These are phyloP conservation scores for Oncorhynchus masou DNA, from an alignment of 2,113 vertebrate genomes.

Conservation along the genomic window DNA sequence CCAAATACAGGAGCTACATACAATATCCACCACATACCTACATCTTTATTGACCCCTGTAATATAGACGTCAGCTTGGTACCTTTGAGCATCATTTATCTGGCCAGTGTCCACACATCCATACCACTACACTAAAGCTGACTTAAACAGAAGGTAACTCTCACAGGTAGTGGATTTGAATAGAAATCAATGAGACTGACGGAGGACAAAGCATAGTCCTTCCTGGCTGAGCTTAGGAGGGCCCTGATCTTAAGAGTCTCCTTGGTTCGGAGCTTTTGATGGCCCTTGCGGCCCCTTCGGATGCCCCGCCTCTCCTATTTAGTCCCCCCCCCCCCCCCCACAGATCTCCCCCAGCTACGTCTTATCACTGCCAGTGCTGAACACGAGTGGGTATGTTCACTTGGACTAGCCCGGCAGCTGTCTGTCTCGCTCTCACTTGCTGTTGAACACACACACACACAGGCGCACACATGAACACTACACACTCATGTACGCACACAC, in stretches of 20 bases:
- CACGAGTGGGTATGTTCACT: slow-evolving; percentile 56
- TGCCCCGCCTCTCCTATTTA: not conserved
- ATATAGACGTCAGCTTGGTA: slow-evolving; percentile 53
- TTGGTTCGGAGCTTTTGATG: slow-evolving; percentile 10
- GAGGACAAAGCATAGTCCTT: slow-evolving; percentile 17
- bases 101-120: slow-evolving; percentile 47
- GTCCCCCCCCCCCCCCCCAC: no score
- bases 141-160: slow-evolving; percentile 38
- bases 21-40: no score
- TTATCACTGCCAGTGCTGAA: slow-evolving; percentile 68
- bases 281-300: not conserved
- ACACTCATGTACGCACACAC: slow-evolving; percentile 10
- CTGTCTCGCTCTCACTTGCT: slow-evolving; percentile 33
- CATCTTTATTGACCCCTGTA: not conserved
- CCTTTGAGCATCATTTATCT: slow-evolving; percentile 56
- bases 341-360: slow-evolving; percentile 25
- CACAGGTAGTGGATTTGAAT: slow-evolving; percentile 44
- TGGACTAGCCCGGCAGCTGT: slow-evolving; percentile 54
- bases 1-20: no score
- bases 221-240: not conserved
- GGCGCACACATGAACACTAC: slow-evolving; percentile 29
- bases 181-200: slow-evolving; percentile 37
- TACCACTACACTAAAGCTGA: not conserved
- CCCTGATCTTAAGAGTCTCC: slow-evolving; percentile 13
- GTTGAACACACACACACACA: slow-evolving; percentile 22